Percentiles rank a stretch among this genome's conserved stretches.
These are phyloP conservation scores for Apeltes quadracus DNA, from an alignment of 2,113 vertebrate genomes.

Conservation along the genomic window DNA sequence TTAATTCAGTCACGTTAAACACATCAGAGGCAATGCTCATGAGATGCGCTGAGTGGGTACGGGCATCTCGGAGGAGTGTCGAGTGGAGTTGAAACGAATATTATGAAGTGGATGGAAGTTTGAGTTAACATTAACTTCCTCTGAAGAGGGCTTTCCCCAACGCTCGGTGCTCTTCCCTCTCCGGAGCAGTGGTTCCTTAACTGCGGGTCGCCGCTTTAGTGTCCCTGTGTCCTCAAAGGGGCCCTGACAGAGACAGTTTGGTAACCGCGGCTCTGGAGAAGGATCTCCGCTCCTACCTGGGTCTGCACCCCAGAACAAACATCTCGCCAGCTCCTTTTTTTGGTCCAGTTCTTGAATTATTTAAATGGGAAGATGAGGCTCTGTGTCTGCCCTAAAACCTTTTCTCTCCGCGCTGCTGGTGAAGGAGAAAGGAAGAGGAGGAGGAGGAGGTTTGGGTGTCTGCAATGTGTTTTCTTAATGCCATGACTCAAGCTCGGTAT, in stretches of 20 bases:
- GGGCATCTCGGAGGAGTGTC: neutral
- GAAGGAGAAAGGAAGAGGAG: slow-evolving; percentile 25
- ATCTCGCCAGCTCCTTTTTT: slow-evolving; percentile 46
- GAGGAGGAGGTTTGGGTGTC: slow-evolving; percentile 18
- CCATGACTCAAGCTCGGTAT: slow-evolving; percentile 39
- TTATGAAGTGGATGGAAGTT: slow-evolving; percentile 8
- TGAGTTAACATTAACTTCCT: slow-evolving; percentile 38
- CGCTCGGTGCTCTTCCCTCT: slow-evolving; percentile 18
- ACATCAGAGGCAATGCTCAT: slow-evolving; percentile 20
- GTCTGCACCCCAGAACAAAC: slow-evolving; percentile 18
- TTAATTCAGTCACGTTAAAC: slow-evolving; percentile 44
- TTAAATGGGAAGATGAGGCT: slow-evolving; percentile 59
- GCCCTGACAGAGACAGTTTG: no score
- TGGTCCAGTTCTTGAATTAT: slow-evolving; percentile 70
- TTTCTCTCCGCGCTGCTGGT: slow-evolving; percentile 12
- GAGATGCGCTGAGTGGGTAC: neutral
- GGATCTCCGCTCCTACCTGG: slow-evolving; percentile 33
- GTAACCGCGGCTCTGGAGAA: slow-evolving; percentile 42
- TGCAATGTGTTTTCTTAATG: slow-evolving; percentile 23
- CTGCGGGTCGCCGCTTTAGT: no score
- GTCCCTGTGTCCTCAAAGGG: no score
- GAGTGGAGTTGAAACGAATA: neutral
- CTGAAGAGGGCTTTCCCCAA: slow-evolving; percentile 16
- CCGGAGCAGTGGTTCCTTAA: neutral
- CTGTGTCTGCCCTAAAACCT: slow-evolving; percentile 48